Evolutionary conservation across 2,888 invertebrate species (phyloP), one percentile per base, ranked within the genome.

Genomic region (Synanthedon vespiformis): DNA sequence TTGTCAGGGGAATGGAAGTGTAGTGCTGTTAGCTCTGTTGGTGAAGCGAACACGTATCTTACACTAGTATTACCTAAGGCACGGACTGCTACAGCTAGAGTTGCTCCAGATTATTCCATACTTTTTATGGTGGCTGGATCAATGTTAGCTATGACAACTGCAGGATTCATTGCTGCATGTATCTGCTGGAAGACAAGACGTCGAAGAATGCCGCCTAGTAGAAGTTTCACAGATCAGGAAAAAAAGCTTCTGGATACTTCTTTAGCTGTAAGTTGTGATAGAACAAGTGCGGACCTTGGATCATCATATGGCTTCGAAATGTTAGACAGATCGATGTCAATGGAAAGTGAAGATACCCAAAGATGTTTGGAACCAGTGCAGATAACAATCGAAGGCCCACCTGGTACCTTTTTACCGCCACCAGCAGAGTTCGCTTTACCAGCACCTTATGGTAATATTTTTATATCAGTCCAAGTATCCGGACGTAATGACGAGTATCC

Each of bases 1-100:
- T 94, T 95, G 70, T 92, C 94, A 2, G 96, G 96, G 2, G 93
- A 94, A 61, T 96, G 96, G 83, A 91, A 93, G 53, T 97, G 97
- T 76, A 89, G 90, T 63, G 94, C 94, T 1, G 90, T 88, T 64
- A 95, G 94, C 80, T 72, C 89, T 49, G 87, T 90, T 51, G 92
- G 91, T 8, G 85, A 88, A 56, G 87, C 89, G 16, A 89, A 88
- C 60, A 85, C 89, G 54, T 93, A 91, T 69, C 88, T 92, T 34
- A 89, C 86, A n/a, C 62, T 88, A 53, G 80, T 83, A 61, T 66
- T 88, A 41, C 84, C 85, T 13, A 82, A 81, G 73, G 86, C 86
- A 12, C 92, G 93, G 11, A 93, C 94, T 4, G 95, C 94, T 40
- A 94, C 94, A 0, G 90, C 95, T 49, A 90, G 92, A 48, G 90